phyloP scores from a whole-genome alignment of 2,113 vertebrate species.

The Panthera tigris region DNA sequence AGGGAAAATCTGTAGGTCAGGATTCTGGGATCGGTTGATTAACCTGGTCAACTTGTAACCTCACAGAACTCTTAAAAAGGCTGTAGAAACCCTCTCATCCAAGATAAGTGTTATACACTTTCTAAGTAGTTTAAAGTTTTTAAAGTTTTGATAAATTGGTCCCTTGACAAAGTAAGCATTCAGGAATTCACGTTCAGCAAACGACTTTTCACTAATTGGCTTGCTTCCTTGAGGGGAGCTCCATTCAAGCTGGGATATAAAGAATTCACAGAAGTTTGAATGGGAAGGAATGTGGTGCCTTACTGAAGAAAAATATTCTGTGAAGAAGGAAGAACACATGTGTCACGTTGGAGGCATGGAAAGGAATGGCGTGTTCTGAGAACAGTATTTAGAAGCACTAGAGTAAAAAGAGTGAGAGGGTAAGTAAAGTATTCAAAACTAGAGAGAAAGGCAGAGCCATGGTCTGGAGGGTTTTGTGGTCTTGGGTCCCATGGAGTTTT shows the following conservation, averaged over 20 bases:
- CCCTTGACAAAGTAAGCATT: neutral
- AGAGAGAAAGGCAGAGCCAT: neutral
- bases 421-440: neutral
- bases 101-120: neutral
- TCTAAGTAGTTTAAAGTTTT: neutral
- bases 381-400: neutral
- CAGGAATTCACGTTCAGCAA: neutral
- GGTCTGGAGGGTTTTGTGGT: neutral
- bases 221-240: neutral
- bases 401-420: neutral
- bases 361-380: neutral
- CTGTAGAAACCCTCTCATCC: neutral
- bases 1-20: neutral
- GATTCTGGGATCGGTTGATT: neutral
- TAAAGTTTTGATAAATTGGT: neutral
- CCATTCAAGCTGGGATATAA: neutral
- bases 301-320: neutral
- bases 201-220: neutral
- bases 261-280: neutral
- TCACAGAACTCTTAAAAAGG: constrained; percentile 11
- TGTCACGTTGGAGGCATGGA: neutral
- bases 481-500: neutral
- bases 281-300: neutral
- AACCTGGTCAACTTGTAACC: neutral
- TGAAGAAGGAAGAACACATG: neutral